Evolutionary conservation across 2,888 invertebrate species (phyloP), one percentile per base, ranked within the genome.

Genomic region (Acleris emargana): DNA sequence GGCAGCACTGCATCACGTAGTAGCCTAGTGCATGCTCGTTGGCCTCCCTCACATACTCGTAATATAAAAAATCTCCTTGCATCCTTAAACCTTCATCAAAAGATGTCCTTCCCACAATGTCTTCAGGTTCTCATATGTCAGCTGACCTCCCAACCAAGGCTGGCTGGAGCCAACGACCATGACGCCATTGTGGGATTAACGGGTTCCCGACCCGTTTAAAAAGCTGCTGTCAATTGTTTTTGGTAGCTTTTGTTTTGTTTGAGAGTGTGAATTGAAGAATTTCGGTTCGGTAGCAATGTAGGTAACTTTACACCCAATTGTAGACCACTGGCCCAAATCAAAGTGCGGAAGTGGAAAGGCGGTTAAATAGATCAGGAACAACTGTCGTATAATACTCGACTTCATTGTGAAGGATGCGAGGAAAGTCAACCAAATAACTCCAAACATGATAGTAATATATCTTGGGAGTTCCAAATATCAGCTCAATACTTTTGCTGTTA

Each of bases 61-160:
- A n/a, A 43, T 43, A 43, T 43, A 43, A 16, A 16, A 43, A 16
- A 43, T 1, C 13, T 45, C 45, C 38, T 38, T 38, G 32, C 32
- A 43, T 43, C 43, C n/a, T 16, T 45, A 45, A 45, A 45, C 45
- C 6, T 22, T n/a, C 20, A 38, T n/a, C 49, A 4, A 7, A 58
- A 59, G 64, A 58, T 45, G 52, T 53, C 58, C 64, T 53, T 58
- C 58, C 49, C 18, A n/a, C 64, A 64, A 64, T 58, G 64, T 64
- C 58, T 64, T 49, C 58, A 3, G 18, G 49, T 54, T 64, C 64
- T 64, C 58, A 28, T 42, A 20, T 64, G 58, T 58, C 64, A 53
- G 42, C 11, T 1, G 53, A 59, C 42, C 54, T 54, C 54, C 16
- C 64, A 49, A 3, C 53, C 53, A 59, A 59, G 64, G 58, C 52